Percentiles rank a stretch among this genome's conserved stretches.
These are phyloP conservation scores for Cinclus mexicanus DNA, from an alignment of 2,113 vertebrate species.

Conservation along the genomic window DNA sequence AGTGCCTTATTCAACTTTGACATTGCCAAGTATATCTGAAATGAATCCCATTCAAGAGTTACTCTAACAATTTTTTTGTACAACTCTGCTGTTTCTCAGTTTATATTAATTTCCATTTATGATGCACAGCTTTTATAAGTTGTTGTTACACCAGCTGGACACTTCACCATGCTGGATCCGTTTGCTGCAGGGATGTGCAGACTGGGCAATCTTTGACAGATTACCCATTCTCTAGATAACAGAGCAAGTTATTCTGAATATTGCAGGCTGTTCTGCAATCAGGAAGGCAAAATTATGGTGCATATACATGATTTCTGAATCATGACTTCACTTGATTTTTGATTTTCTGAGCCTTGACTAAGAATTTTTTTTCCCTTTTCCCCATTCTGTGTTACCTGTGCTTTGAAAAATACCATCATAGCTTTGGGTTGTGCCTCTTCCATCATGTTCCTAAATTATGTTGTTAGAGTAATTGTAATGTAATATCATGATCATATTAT, in stretches of 20 bases:
- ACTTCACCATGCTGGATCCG: background rate
- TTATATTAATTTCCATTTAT: background rate
- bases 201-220: background rate
- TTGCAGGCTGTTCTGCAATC: background rate
- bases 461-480: background rate
- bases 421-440: background rate
- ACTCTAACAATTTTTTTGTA: background rate
- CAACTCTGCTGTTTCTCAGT: background rate
- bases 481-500: background rate
- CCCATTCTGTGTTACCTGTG: background rate
- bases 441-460: background rate
- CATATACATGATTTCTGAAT: background rate
- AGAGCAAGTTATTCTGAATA: background rate
- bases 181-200: background rate
- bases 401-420: background rate
- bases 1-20: background rate
- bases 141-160: background rate
- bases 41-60: background rate
- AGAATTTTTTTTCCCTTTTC: background rate
- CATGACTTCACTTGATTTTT: background rate
- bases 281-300: background rate
- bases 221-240: background rate
- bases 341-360: background rate
- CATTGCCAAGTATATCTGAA: background rate
- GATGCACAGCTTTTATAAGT: background rate